Evolutionary conservation across 2,113 vertebrate species (phyloP), one percentile per base, ranked within the genome.

Genomic region (Stigmatopora argus): DNA sequence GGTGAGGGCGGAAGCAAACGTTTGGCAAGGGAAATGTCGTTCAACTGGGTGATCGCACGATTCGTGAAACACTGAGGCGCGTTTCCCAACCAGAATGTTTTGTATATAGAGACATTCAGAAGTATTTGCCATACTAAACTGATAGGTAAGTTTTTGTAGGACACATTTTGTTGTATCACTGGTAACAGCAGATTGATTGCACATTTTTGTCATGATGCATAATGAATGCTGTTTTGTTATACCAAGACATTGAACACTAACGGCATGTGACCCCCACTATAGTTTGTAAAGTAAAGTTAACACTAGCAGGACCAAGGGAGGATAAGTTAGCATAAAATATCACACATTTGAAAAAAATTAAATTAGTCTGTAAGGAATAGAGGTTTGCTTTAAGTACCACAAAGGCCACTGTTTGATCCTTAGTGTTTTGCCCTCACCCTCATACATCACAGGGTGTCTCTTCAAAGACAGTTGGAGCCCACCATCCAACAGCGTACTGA

Each of bases 401-500:
- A 58, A 18, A 38, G 46, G 47, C 48, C 48, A 38, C 41, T 31
- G 63, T 53, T 66, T 19, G 11, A 67, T 64, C 53, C 55, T 31
- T 61, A 35, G 23, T 41, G 15, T 57, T 70, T 68, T 78, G 63
- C 71, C 34, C 69, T 75, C 71, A 73, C 62, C 64, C 64, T 62
- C 65, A 67, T 69, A 69, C 65, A 76, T 78, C 70, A 67, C 63
- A 71, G 66, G 38, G 66, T 70, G 58, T 62, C 51, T 64, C 66
- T 67, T 78, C 71, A 80, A 78, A 78, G 74, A 73, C 66, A 61
- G 51, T 52, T 53, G 62, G 65, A 74, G 63, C 52, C 51, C 57
- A 66, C 59, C 23, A 78, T 67, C 56, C 52, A 79, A 60, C 67
- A 55, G 59, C 69, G 69, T 58, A 73, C 72, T 65, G 69, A 72